phyloP scores from a whole-genome alignment of 1,140 invertebrate genomes.

The Drosophila prosaltans region DNA sequence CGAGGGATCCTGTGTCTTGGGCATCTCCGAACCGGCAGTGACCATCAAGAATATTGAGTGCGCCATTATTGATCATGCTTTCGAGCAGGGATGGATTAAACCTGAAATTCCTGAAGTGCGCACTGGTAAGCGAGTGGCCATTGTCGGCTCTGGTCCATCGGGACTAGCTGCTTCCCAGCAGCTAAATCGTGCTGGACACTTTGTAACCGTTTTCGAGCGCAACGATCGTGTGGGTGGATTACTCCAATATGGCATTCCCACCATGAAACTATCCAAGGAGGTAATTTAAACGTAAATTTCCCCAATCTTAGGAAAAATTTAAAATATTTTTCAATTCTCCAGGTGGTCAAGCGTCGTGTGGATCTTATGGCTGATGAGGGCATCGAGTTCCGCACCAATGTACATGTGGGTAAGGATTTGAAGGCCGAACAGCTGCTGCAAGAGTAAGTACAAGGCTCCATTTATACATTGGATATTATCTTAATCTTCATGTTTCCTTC shows the following conservation, averaged over 20 bases:
- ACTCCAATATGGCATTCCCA: conserved; percentile 98
- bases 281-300: not conserved
- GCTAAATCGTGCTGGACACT: conserved; percentile 94
- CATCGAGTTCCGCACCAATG: conserved; percentile 94
- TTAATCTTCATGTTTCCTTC: conserved; percentile 57
- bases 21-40: conserved; percentile 97
- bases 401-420: conserved; percentile 96
- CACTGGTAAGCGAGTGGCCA: conserved; percentile 93
- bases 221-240: conserved; percentile 98
- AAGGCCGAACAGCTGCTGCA: conserved; percentile 87
- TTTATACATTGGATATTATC: not conserved
- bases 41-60: conserved; percentile 99
- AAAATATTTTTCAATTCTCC: not conserved
- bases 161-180: conserved; percentile 98
- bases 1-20: conserved; percentile 98
- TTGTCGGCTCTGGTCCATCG: conserved; percentile 98
- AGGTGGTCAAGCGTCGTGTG: conserved; percentile 94
- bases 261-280: conserved; percentile 97
- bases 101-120: conserved; percentile 86
- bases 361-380: conserved; percentile 95
- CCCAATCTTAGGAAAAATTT: not conserved
- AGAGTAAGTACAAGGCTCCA: conserved; percentile 60
- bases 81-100: conserved; percentile 97
- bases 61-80: conserved; percentile 99
- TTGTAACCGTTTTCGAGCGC: conserved; percentile 97